Conservation (phyloP, 2,888 invertebrate species). For the Coleophora deauratella region DNA sequence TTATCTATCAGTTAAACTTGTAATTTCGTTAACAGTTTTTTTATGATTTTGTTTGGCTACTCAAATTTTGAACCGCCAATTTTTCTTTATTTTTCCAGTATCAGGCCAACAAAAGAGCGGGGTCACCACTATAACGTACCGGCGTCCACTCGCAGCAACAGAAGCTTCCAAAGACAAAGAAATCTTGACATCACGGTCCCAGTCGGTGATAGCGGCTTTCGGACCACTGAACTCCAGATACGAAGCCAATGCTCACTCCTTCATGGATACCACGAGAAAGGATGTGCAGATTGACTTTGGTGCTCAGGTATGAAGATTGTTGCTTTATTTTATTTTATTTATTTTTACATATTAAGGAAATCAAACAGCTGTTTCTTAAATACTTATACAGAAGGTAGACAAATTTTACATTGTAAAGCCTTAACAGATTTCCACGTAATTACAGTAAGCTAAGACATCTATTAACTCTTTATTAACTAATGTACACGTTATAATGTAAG, state of each 20-base stretch:
- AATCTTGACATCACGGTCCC: slow-evolving; percentile 78
- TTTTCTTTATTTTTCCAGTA: slow-evolving; percentile 43
- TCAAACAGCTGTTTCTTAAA: no score
- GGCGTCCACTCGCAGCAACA: slow-evolving; percentile 83
- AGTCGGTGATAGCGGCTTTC: slow-evolving; percentile 90
- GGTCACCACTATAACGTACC: slow-evolving; percentile 86
- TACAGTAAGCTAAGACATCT: no score
- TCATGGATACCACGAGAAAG: slow-evolving; percentile 79
- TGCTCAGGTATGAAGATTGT: slow-evolving; percentile 57
- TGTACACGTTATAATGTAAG: no score
- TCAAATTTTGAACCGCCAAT: background rate
- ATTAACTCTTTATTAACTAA: no score
- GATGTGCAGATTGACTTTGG: slow-evolving; percentile 88
- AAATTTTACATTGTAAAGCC: no score
- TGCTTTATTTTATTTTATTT: no score
- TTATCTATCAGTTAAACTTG: no score
- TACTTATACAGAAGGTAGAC: no score
- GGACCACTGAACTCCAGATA: slow-evolving; percentile 85
- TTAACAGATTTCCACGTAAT: no score
- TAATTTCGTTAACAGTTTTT: no score
- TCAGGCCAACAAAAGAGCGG: slow-evolving; percentile 85
- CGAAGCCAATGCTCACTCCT: slow-evolving; percentile 89
- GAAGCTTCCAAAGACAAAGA: slow-evolving; percentile 82
- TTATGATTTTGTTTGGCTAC: no score
- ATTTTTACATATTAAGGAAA: no score